Percentiles rank a stretch among this genome's conserved stretches.
Conservation (phyloP, 2,113 vertebrate species). For the zebrafish (Danio rerio) region DNA sequence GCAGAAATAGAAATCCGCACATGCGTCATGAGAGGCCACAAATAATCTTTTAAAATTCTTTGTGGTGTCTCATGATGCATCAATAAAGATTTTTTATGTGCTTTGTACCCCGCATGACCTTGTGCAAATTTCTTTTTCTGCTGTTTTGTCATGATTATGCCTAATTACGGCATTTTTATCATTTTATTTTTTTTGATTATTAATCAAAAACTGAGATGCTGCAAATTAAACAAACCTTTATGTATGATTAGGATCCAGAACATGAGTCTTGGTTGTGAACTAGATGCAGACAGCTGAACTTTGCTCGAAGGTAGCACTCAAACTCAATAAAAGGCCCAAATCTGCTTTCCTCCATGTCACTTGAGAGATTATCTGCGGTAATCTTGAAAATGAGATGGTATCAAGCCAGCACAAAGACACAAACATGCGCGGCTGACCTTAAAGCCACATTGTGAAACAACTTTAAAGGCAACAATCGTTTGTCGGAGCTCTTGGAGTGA, state of each 20-base stretch:
- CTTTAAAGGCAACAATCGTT: constrained; percentile 1
- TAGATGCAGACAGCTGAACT: neutral
- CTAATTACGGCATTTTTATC: no score
- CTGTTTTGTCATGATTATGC: no score
- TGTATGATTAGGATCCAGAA: neutral
- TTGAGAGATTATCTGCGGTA: constrained; percentile 4
- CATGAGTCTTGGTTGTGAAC: neutral
- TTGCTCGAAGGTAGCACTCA: neutral
- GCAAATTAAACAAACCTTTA: neutral
- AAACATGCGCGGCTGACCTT: neutral
- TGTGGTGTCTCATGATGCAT: no score
- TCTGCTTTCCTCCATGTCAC: neutral
- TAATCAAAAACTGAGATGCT: neutral
- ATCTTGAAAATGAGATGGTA: neutral
- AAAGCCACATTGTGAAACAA: neutral
- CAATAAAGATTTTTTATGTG: no score
- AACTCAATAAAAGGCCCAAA: constrained; percentile 4
- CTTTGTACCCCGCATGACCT: no score
- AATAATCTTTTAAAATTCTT: no score
- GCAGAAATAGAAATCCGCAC: no score
- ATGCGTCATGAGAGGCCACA: no score
- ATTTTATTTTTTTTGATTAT: neutral
- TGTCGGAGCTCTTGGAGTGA: neutral
- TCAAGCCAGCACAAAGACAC: neutral
- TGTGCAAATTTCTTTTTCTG: no score